Conservation (phyloP, 2,113 vertebrate genomes). For the Perca flavescens region DNA sequence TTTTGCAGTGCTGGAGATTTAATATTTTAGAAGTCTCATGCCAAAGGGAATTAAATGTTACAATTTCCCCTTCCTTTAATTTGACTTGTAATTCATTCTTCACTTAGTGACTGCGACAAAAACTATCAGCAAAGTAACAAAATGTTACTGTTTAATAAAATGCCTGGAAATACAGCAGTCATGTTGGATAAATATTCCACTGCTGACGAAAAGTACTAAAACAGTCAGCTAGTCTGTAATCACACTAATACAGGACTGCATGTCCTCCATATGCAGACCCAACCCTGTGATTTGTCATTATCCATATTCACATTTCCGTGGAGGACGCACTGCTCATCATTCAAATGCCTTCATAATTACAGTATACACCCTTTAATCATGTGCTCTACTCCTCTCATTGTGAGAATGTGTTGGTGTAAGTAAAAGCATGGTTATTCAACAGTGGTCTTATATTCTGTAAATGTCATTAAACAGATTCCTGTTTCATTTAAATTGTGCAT, state of each 20-base stretch:
- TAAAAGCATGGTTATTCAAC: constrained; percentile 25
- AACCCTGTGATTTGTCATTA: constrained; percentile 35
- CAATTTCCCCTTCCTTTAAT: not conserved
- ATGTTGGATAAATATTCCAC: not conserved
- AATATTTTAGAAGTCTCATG: not conserved
- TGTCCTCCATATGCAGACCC: not conserved
- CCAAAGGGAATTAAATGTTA: not conserved
- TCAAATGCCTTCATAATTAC: constrained; percentile 13
- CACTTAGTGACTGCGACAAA: not conserved
- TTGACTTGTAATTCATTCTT: not conserved
- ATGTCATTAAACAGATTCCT: constrained; percentile 20
- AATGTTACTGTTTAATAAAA: not conserved
- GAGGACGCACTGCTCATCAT: not conserved
- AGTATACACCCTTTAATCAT: not conserved
- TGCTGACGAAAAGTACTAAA: not conserved
- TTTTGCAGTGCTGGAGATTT: not conserved
- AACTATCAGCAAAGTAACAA: not conserved
- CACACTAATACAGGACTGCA: not conserved
- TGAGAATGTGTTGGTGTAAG: not conserved
- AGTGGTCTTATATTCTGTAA: constrained; percentile 23
- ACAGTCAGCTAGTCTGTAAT: not conserved
- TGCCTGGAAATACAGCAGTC: not conserved
- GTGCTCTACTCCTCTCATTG: not conserved
- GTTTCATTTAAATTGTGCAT: not conserved
- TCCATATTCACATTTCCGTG: not conserved